Percentiles rank a stretch among this genome's conserved stretches.
Conservation (phyloP, 2,797 vertebrate species). For the Neostethus bicornis region DNA sequence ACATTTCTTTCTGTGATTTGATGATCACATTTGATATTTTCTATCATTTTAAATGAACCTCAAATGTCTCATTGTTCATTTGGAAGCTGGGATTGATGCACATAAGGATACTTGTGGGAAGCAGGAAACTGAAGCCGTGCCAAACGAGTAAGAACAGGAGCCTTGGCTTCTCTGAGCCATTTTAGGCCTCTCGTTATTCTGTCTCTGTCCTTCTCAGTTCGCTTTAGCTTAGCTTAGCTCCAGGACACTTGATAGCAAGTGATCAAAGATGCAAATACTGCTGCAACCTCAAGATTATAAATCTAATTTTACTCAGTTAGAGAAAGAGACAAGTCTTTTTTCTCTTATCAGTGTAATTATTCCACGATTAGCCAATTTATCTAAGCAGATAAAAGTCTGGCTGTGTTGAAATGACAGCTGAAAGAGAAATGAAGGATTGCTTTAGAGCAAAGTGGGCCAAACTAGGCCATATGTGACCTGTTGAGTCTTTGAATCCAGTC, state of each 20-base stretch:
- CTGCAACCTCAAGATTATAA: background rate
- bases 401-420: too few relatives aligned
- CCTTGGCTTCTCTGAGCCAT: slow-evolving; percentile 21
- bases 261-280: background rate
- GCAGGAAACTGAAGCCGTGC: slow-evolving; percentile 41
- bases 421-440: background rate
- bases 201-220: background rate
- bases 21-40: too few relatives aligned
- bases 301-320: background rate
- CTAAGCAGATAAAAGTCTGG: too few relatives aligned
- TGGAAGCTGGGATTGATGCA: background rate
- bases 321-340: background rate
- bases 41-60: too few relatives aligned
- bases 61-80: too few relatives aligned
- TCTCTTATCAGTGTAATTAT: background rate
- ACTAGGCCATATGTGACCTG: too few relatives aligned
- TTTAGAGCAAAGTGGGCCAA: background rate
- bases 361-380: background rate
- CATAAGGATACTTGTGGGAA: slow-evolving; percentile 20
- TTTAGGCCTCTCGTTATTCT: slow-evolving; percentile 1
- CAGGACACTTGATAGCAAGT: background rate
- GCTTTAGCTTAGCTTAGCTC: slow-evolving; percentile 2
- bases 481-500: too few relatives aligned
- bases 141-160: slow-evolving; percentile 38
- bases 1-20: too few relatives aligned